Base-by-base conservation (phyloP, 2,113 vertebrate species). In the Aythya baeri region DNA sequence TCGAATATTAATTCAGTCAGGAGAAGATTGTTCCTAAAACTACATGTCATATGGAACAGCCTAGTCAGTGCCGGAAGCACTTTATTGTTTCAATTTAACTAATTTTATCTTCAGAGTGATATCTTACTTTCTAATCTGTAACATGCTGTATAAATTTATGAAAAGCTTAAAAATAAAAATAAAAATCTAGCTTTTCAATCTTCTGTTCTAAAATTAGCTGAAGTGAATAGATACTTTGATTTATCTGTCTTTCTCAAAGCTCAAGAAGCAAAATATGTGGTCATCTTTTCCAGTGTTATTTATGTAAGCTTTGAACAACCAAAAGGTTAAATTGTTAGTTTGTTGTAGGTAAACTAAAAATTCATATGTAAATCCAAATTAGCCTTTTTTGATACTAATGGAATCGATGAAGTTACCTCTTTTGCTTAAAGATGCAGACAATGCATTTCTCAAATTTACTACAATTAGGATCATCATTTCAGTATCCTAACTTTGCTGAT, bases 51-150 rank as follows among this genome's bases (percentile, higher is more conserved):
- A 22, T 61, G 38, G 76, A 90, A 36, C 72, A 90, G 54, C 29
- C 58, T 44, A 31, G 11, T 75, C 46, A 50, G 36, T 63, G 90
- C 92, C 82, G 80, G 93, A 46, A 93, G 88, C 79, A 57, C 25
- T 92, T 68, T n/a, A 84, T 89, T 91, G 58, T 88, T 86, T 93
- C 67, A 67, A 8, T 86, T 88, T 82, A 78, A 50, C 41, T 78
- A 78, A 50, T 36, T 91, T 87, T 70, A 94, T 92, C 88, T 83
- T 9, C 54, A 12, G 25, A 68, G 79, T 17, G 32, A 5, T 70
- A 83, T 88, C 83, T 86, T 70, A 13, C 16, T 72, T 91, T 49
- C 49, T 65, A 17, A 88, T 91, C 62, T 59, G 23, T 63, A 78
- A 58, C 46, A 46, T n/a, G 46, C 27, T 46, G 36, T 44, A 2